Evolutionary conservation across 1,140 invertebrate genomes (phyloP).

Genomic region (Solenopsis invicta): DNA sequence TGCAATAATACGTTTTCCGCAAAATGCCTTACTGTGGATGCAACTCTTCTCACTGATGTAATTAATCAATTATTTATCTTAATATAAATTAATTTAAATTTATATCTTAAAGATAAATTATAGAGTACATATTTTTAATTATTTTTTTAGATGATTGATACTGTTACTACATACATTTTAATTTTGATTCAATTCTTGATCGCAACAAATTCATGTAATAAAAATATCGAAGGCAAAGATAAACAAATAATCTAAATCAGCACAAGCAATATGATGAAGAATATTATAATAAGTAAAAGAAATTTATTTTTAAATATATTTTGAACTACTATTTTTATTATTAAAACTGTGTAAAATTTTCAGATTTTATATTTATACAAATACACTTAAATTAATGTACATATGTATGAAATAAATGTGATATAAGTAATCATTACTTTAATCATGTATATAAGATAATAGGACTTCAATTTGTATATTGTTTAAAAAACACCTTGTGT

Average conservation of each 20-base stretch:
- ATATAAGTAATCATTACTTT: no score
- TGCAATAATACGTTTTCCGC: constrained; percentile 72
- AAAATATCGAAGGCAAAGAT: no score
- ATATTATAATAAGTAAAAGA: no score
- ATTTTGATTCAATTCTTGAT: constrained; percentile 78
- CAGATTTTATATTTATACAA: no score
- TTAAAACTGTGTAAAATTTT: no score
- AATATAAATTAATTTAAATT: no score
- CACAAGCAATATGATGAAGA: no score
- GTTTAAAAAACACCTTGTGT: not conserved
- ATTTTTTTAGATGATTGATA: constrained; percentile 72
- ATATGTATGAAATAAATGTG: no score
- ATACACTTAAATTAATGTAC: no score
- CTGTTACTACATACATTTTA: constrained; percentile 74
- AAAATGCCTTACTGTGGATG: constrained; percentile 72
- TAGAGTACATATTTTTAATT: not conserved
- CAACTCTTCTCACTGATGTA: constrained; percentile 73
- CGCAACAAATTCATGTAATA: not conserved
- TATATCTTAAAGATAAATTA: not conserved
- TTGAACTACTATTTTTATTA: no score
- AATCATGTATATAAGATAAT: not conserved
- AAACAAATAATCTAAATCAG: no score
- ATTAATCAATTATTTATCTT: not conserved
- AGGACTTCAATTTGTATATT: not conserved
- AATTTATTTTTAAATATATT: no score